Conservation (phyloP, 2,113 vertebrate genomes). For the Tragelaphus strepsiceros region DNA sequence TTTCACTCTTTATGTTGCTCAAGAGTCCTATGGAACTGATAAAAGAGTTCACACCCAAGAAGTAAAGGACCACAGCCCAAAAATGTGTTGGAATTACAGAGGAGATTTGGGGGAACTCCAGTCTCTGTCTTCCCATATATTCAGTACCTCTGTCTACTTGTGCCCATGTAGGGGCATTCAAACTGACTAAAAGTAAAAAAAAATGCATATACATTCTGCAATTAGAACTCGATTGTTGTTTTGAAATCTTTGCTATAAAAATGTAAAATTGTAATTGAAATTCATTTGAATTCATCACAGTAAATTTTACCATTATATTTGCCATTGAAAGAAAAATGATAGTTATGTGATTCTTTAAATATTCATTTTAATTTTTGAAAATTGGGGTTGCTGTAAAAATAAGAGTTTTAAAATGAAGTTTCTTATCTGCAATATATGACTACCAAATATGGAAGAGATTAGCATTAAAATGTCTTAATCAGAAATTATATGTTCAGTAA, state of each 20-base stretch:
- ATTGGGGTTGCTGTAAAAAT: background rate
- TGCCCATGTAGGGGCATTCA: background rate
- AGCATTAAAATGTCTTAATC: background rate
- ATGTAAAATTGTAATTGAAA: background rate
- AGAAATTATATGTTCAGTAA: background rate
- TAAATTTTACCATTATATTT: background rate
- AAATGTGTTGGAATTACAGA: background rate
- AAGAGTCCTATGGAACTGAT: background rate
- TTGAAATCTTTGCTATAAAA: background rate
- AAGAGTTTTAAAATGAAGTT: background rate
- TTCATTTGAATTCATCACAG: background rate
- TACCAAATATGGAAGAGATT: background rate
- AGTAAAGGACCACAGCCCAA: background rate
- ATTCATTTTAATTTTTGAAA: background rate
- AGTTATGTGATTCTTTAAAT: background rate
- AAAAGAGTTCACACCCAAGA: background rate
- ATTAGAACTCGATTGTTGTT: background rate
- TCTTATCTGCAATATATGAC: background rate
- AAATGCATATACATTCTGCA: background rate
- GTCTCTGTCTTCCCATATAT: background rate
- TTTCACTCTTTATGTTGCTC: background rate
- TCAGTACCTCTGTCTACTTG: background rate
- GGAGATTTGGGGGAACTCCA: background rate
- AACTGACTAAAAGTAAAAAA: background rate
- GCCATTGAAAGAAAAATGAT: background rate